These are phyloP conservation scores for Scalopus aquaticus DNA, from an alignment of 2,113 vertebrate genomes.

Conservation along the genomic window DNA sequence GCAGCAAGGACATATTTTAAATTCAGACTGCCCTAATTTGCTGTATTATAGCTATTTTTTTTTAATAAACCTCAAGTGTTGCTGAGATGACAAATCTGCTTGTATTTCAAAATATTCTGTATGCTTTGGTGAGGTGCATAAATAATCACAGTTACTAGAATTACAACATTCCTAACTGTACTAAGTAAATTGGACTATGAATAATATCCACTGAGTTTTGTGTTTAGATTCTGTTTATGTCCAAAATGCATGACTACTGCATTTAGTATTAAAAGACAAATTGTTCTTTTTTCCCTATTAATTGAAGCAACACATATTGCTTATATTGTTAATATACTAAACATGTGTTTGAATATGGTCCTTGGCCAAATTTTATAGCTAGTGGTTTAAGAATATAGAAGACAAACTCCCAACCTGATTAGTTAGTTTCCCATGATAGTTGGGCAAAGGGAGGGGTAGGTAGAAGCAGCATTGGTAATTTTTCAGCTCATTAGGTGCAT, in stretches of 20 bases:
- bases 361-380: slow-evolving; percentile 62
- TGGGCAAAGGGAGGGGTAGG: background rate
- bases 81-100: slow-evolving; percentile 61
- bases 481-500: slow-evolving; percentile 85
- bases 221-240: slow-evolving; percentile 29
- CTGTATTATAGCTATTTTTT: slow-evolving; percentile 45
- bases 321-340: slow-evolving; percentile 77
- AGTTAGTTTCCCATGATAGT: slow-evolving; percentile 43
- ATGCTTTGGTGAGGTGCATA: slow-evolving; percentile 16
- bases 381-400: slow-evolving; percentile 75
- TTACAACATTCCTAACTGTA: slow-evolving; percentile 48
- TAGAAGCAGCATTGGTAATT: slow-evolving; percentile 76
- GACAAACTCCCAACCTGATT: slow-evolving; percentile 60
- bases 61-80: slow-evolving; percentile 46
- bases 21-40: slow-evolving; percentile 73
- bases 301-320: slow-evolving; percentile 66
- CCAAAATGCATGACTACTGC: background rate
- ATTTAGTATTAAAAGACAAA: slow-evolving; percentile 67
- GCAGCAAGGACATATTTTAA: slow-evolving; percentile 75
- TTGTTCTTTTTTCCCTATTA: slow-evolving; percentile 66
- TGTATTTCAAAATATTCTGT: slow-evolving; percentile 53
- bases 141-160: slow-evolving; percentile 50
- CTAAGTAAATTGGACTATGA: slow-evolving; percentile 51
- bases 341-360: slow-evolving; percentile 74
- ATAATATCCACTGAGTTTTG: slow-evolving; percentile 53